Evolutionary conservation across 2,797 vertebrate species (phyloP).

Genomic region (Melanotaenia nigrans): DNA sequence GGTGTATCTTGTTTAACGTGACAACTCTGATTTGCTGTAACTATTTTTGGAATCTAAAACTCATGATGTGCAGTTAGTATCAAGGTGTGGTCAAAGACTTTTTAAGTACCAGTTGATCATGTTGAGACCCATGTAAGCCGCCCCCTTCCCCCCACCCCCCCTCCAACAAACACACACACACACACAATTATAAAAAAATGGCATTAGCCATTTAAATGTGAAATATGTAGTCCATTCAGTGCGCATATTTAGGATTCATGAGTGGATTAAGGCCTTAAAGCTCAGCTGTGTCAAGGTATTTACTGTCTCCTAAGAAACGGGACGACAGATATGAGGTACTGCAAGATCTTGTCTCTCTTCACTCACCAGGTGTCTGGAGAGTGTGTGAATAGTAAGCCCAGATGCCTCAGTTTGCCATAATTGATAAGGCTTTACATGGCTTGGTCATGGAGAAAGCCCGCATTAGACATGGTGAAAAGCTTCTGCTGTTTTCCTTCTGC

Average conservation of each 20-base stretch:
- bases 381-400: conserved; percentile 67
- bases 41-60: conserved; percentile 52
- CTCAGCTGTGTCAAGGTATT: conserved; percentile 67
- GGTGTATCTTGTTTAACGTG: conserved; percentile 39
- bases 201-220: conserved; percentile 34
- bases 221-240: conserved; percentile 62
- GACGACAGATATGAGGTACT: conserved; percentile 63
- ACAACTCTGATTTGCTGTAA: conserved; percentile 60
- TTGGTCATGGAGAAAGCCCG: conserved; percentile 51
- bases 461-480: conserved; percentile 48
- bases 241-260: conserved; percentile 73
- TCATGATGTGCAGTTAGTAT: conserved; percentile 47
- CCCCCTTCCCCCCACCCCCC: conserved; percentile 13
- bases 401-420: conserved; percentile 59
- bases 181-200: conserved; percentile 18
- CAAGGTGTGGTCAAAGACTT: conserved; percentile 48
- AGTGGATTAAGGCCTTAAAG: conserved; percentile 70
- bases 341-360: conserved; percentile 72
- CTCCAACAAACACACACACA: no score
- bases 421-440: conserved; percentile 71
- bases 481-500: conserved; percentile 24
- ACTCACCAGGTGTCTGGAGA: conserved; percentile 70
- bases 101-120: conserved; percentile 34
- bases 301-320: conserved; percentile 70
- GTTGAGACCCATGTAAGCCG: conserved; percentile 42